A percentile compares a stretch with the other conserved stretches of the same genome.
phyloP scores from a whole-genome alignment of 1,140 invertebrate genomes.

The Pogonus chalceus region DNA sequence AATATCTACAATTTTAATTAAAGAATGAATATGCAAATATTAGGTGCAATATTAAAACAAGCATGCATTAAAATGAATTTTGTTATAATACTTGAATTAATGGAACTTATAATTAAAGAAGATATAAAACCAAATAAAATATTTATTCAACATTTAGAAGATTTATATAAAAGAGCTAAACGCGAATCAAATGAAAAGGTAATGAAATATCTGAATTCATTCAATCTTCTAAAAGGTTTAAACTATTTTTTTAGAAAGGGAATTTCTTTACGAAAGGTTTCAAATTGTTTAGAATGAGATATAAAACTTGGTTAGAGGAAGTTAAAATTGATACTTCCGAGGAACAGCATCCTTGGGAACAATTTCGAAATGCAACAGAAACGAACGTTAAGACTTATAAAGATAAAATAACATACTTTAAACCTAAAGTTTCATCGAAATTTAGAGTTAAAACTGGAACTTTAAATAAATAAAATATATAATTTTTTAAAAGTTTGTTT shows the following conservation, averaged over 20 bases:
- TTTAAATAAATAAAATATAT: not conserved
- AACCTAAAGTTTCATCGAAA: slow-evolving; percentile 23
- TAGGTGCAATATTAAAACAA: slow-evolving; percentile 55
- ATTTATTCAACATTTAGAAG: slow-evolving; percentile 45
- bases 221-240: slow-evolving; percentile 8
- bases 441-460: slow-evolving; percentile 19
- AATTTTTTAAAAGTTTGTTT: not conserved
- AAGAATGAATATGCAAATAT: slow-evolving; percentile 58
- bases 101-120: slow-evolving; percentile 51
- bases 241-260: slow-evolving; percentile 23
- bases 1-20: slow-evolving; percentile 25
- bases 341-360: slow-evolving; percentile 48
- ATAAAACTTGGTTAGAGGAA: slow-evolving; percentile 42
- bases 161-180: slow-evolving; percentile 39
- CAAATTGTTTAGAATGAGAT: slow-evolving; percentile 35
- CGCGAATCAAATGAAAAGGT: slow-evolving; percentile 39
- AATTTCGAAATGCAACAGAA: slow-evolving; percentile 33
- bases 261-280: slow-evolving; percentile 33
- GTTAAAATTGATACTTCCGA: slow-evolving; percentile 39
- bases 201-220: slow-evolving; percentile 11
- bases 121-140: slow-evolving; percentile 46
- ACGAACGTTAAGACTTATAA: slow-evolving; percentile 22
- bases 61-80: slow-evolving; percentile 49
- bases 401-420: slow-evolving; percentile 25
- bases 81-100: slow-evolving; percentile 52